Base-by-base conservation (phyloP, 2,113 vertebrate species). In the Coregonus clupeaformis region DNA sequence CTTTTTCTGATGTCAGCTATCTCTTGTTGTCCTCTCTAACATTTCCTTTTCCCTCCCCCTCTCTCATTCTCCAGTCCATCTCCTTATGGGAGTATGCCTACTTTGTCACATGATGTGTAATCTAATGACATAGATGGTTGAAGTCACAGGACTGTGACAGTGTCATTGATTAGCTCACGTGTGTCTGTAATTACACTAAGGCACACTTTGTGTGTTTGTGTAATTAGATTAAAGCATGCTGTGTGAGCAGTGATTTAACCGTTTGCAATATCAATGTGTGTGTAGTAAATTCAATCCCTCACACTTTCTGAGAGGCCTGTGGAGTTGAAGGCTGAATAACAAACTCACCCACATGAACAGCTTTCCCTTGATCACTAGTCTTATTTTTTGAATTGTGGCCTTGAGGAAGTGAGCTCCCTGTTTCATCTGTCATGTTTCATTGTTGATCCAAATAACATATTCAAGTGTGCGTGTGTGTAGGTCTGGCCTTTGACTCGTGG, bases 401-500 rank as follows among this genome's bases (percentile, higher is more conserved):
- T n/a, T 62, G 9, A 25, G 60, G 52, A 55, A 20, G 52, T 55
- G 52, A 55, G 52, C 52, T 55, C 18, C 4, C 16, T 4, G 18
- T 55, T 55, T 62, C 5, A 62, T 62, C 4, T 13, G 22, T 13
- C 3, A 0, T 24, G 11, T 64, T 64, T 27, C 22, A 29, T 25
- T 65, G 63, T 65, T 24, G 24, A 62, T 62, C n/a, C 60, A 30
- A 18, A 60, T 7, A 24, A 22, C 52, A 55, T 55, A 20, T 55
- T 62, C 1, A 30, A 30, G 22, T 45, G n/a, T 60, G 32, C 66
- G 18, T 70, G 68, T 76, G 55, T 73, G 60, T 47, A 98, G 96
- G 96, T 65, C 86, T 98, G 77, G 95, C 95, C 2, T 95, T 98
- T 68, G 96, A 97, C 84, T 83, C 93, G 36, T 97, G 96, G 96